phyloP scores from a whole-genome alignment of 2,797 vertebrate genomes.

The Cetoscarus ocellatus region DNA sequence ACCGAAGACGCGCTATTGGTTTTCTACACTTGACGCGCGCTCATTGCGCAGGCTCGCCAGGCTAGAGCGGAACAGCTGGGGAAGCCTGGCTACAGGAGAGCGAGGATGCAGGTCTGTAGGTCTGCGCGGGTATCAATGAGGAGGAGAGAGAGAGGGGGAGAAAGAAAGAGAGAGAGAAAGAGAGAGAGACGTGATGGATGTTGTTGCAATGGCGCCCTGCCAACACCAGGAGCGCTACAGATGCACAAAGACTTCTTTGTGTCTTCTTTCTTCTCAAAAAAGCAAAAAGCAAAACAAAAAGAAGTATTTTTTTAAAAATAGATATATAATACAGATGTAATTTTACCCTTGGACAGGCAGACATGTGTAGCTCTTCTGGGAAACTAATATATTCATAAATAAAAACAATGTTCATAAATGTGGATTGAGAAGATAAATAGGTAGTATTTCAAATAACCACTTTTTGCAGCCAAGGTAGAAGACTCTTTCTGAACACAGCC shows the following conservation, averaged over 20 bases:
- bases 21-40: constrained; percentile 29
- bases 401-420: too few relatives aligned
- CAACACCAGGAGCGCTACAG: constrained; percentile 33
- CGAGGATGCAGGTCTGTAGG: constrained; percentile 50
- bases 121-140: constrained; percentile 40
- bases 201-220: constrained; percentile 48
- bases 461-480: too few relatives aligned
- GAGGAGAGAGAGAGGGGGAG: constrained; percentile 17
- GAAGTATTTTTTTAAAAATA: background rate
- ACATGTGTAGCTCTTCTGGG: too few relatives aligned
- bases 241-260: background rate
- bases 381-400: too few relatives aligned
- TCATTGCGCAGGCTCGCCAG: constrained; percentile 71
- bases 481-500: too few relatives aligned
- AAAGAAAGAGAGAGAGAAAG: background rate
- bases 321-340: too few relatives aligned
- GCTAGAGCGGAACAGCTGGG: constrained; percentile 54
- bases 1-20: constrained; percentile 57
- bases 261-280: background rate
- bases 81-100: constrained; percentile 44
- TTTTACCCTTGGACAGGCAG: too few relatives aligned
- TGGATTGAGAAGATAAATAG: too few relatives aligned
- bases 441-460: too few relatives aligned
- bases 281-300: background rate
- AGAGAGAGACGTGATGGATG: constrained; percentile 32